phyloP scores from a whole-genome alignment of 2,888 invertebrate genomes.

The Seira sanloemensis region DNA sequence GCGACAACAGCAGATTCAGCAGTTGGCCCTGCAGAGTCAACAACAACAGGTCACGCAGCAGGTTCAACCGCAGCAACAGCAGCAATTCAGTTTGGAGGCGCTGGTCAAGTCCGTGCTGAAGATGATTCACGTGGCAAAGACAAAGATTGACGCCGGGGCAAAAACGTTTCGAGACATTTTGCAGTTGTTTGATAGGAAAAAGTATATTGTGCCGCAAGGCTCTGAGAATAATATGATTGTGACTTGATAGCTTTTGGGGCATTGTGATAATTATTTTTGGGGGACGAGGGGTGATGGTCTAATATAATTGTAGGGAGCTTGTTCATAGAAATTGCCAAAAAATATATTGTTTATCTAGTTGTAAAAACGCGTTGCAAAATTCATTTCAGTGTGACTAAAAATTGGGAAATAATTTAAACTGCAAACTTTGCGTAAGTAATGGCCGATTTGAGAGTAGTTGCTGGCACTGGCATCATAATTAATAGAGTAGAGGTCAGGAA shows the following conservation, averaged over 20 bases:
- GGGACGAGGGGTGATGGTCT: not conserved
- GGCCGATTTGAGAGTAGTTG: no score
- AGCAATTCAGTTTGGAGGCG: slow-evolving; percentile 38
- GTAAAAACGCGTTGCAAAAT: not conserved
- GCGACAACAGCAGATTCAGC: slow-evolving; percentile 41
- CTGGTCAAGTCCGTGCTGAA: slow-evolving; percentile 48
- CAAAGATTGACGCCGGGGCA: slow-evolving; percentile 49
- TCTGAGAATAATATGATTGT: slow-evolving; percentile 38
- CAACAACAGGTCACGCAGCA: not conserved
- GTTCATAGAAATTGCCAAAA: no score
- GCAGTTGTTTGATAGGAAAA: slow-evolving; percentile 40
- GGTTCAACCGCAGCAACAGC: not conserved
- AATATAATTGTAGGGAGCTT: no score
- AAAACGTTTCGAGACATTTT: slow-evolving; percentile 37
- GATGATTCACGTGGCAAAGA: slow-evolving; percentile 46
- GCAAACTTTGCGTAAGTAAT: no score
- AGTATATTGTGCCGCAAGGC: slow-evolving; percentile 14
- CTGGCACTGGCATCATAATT: not conserved
- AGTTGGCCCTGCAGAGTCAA: not conserved
- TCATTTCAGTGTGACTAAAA: no score
- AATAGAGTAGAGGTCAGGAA: not conserved
- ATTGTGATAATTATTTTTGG: not conserved
- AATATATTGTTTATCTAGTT: not conserved
- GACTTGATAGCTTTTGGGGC: not conserved
- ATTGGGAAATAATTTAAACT: not conserved